Evolutionary conservation across 2,113 vertebrate species (phyloP).

Genomic region (Colius striatus): DNA sequence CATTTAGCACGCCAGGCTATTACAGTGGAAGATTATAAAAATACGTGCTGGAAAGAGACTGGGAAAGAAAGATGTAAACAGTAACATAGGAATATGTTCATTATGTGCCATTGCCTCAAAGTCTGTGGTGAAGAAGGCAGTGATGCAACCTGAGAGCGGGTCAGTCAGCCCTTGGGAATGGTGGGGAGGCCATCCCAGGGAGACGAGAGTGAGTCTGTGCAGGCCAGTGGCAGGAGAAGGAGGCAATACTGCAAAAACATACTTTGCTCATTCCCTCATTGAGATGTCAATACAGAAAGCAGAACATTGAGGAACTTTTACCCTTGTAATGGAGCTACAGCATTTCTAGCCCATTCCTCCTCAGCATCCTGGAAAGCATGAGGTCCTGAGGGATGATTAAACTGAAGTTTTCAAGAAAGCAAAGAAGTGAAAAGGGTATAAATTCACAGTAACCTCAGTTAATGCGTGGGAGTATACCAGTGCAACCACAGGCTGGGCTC

Average conservation of each 20-base stretch:
- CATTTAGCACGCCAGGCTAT: neutral
- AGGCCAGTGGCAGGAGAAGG: neutral
- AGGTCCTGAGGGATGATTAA: neutral
- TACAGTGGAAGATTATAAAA: neutral
- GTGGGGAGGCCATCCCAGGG: rapidly evolving
- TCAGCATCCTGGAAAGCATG: rapidly evolving
- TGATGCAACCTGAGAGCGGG: rapidly evolving
- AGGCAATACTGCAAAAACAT: neutral
- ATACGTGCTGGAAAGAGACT: neutral
- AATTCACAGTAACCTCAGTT: neutral
- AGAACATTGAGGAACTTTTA: neutral
- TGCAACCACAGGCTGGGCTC: neutral
- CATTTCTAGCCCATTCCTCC: neutral
- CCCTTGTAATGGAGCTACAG: neutral
- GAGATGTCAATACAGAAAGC: neutral
- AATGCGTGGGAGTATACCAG: neutral
- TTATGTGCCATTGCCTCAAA: neutral
- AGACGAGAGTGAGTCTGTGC: neutral
- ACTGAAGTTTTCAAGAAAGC: neutral
- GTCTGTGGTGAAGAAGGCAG: neutral
- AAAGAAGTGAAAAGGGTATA: neutral
- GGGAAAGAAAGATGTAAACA: neutral
- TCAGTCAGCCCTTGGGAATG: neutral
- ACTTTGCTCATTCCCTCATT: neutral
- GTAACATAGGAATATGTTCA: neutral